Evolutionary conservation across 1,140 invertebrate species (phyloP).

Genomic region (Zaprionus kolodkinae): DNA sequence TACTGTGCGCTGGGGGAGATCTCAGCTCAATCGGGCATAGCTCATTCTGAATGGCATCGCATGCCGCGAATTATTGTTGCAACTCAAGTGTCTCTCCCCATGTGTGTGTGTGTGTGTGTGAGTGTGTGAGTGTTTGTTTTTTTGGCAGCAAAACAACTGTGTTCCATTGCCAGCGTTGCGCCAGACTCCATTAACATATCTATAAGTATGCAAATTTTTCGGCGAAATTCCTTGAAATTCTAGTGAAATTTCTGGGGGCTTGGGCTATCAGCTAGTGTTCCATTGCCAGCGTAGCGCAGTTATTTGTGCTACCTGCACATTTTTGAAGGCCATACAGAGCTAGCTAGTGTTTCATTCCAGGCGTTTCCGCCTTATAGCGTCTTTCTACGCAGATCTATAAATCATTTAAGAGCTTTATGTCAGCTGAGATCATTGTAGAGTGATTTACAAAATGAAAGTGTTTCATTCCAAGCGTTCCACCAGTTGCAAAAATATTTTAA

Average conservation of each 20-base stretch:
- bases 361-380: neutral
- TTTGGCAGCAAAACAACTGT: slow-evolving; percentile 1
- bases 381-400: no score
- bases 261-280: neutral
- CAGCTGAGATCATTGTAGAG: no score
- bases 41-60: slow-evolving; percentile 30
- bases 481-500: no score
- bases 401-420: no score
- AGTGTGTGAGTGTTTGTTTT: neutral
- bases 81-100: neutral
- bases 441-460: no score
- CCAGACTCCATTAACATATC: slow-evolving; percentile 4
- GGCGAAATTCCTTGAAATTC: neutral
- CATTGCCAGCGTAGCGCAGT: no score
- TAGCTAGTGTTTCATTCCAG: neutral
- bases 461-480: no score
- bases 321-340: neutral
- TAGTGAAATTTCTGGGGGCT: neutral
- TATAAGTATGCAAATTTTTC: neutral
- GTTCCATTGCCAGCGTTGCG: neutral
- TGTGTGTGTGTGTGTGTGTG: neutral
- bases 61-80: slow-evolving; percentile 4
- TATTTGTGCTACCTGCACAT: neutral
- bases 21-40: slow-evolving; percentile 19
- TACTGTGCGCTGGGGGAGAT: neutral